phyloP scores from a whole-genome alignment of 2,888 invertebrate species.

The Cryptops parisi region DNA sequence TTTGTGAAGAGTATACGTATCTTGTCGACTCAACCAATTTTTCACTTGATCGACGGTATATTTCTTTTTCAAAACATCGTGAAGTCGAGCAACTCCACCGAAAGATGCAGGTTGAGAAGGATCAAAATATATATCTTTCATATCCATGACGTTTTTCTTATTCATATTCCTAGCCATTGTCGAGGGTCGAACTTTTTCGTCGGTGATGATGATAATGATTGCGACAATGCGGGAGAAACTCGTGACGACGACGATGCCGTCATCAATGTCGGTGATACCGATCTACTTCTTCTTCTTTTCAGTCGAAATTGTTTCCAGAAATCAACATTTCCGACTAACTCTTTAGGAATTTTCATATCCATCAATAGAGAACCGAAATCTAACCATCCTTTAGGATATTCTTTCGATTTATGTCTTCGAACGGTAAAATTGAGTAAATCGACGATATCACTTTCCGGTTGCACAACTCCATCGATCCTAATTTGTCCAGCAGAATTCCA shows the following conservation, averaged over 20 bases:
- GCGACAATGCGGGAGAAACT: no score
- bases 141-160: no score
- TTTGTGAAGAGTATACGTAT: neutral
- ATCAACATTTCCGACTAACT: no score
- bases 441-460: neutral
- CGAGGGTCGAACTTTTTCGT: no score
- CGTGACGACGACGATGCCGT: no score
- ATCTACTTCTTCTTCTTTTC: no score
- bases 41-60: neutral
- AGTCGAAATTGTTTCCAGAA: no score
- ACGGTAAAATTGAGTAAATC: neutral
- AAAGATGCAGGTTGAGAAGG: neutral
- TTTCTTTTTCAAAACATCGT: neutral
- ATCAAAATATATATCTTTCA: neutral
- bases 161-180: neutral
- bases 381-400: no score
- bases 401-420: neutral
- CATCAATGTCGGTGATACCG: no score
- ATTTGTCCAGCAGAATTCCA: neutral
- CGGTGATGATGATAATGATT: no score
- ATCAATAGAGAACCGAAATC: no score
- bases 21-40: neutral
- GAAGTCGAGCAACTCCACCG: neutral
- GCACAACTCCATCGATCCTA: neutral
- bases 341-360: no score